Conservation (phyloP, 1,140 invertebrate genomes). For the Diorhabda elongata region DNA sequence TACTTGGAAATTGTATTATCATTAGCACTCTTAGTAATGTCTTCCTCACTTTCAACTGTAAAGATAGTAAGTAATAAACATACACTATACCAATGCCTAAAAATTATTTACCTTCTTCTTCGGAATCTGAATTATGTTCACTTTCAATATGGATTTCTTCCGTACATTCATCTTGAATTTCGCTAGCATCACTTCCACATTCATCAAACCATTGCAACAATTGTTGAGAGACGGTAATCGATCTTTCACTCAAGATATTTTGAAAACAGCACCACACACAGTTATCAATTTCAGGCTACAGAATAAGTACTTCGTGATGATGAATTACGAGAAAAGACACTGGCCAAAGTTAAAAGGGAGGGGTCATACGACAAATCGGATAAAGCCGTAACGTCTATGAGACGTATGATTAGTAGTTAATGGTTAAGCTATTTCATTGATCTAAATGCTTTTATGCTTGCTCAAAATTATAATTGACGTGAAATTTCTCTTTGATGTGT, state of each 20-base stretch:
- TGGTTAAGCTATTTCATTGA: too few relatives aligned
- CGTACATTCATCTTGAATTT: conserved; percentile 11
- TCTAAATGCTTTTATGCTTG: too few relatives aligned
- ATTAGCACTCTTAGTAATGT: too few relatives aligned
- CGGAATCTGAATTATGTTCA: conserved; percentile 9
- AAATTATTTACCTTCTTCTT: conserved; percentile 16
- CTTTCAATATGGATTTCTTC: conserved; percentile 12
- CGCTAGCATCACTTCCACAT: conserved; percentile 9
- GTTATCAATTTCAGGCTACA: neutral
- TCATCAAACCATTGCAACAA: conserved; percentile 11
- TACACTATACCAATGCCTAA: conserved; percentile 10
- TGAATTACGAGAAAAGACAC: neutral
- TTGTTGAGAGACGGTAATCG: conserved; percentile 4
- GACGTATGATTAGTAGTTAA: too few relatives aligned
- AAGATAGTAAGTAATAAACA: conserved; percentile 6
- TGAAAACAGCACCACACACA: neutral
- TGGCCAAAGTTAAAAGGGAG: neutral
- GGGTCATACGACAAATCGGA: too few relatives aligned
- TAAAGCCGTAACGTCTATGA: too few relatives aligned
- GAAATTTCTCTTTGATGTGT: too few relatives aligned
- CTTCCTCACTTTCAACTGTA: neutral
- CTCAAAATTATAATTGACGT: too few relatives aligned
- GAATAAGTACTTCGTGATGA: neutral
- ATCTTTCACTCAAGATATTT: conserved; percentile 6
- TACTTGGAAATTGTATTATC: neutral